These are phyloP conservation scores for Dasypogon diadema DNA, from an alignment of 2,888 invertebrate genomes.

Conservation along the genomic window DNA sequence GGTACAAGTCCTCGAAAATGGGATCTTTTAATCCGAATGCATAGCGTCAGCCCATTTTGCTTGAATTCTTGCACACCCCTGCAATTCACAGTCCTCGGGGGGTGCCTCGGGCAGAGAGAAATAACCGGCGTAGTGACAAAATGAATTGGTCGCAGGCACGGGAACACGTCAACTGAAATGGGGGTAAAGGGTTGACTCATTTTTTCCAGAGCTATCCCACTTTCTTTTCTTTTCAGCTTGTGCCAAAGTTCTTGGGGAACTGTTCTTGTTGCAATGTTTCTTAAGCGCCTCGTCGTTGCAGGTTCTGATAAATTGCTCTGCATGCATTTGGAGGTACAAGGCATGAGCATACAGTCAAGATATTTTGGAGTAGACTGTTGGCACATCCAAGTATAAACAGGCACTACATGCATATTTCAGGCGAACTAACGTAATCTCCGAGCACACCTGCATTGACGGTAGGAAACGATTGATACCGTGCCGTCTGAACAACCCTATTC, in stretches of 20 bases:
- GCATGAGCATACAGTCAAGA: too few relatives aligned
- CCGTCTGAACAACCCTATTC: too few relatives aligned
- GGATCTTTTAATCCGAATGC: slow-evolving; percentile 10
- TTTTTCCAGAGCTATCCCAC: not conserved
- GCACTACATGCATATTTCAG: too few relatives aligned
- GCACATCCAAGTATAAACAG: too few relatives aligned
- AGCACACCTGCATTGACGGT: too few relatives aligned
- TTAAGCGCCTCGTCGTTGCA: not conserved
- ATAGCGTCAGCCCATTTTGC: slow-evolving; percentile 7
- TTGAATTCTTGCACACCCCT: slow-evolving; percentile 11
- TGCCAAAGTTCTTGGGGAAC: not conserved
- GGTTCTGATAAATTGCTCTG: not conserved
- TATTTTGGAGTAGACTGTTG: too few relatives aligned
- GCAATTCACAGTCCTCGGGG: not conserved
- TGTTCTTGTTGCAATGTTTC: not conserved
- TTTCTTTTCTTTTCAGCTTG: not conserved
- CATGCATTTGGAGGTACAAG: not conserved
- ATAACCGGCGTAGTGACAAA: not conserved
- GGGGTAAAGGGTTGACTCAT: slow-evolving; percentile 2
- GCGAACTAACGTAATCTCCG: too few relatives aligned
- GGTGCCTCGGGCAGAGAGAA: not conserved
- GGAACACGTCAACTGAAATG: not conserved
- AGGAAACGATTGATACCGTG: too few relatives aligned
- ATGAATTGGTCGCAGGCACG: not conserved
- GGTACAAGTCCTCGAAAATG: slow-evolving; percentile 7